phyloP scores from a whole-genome alignment of 1,140 invertebrate genomes.

The Neodiprion lecontei region DNA sequence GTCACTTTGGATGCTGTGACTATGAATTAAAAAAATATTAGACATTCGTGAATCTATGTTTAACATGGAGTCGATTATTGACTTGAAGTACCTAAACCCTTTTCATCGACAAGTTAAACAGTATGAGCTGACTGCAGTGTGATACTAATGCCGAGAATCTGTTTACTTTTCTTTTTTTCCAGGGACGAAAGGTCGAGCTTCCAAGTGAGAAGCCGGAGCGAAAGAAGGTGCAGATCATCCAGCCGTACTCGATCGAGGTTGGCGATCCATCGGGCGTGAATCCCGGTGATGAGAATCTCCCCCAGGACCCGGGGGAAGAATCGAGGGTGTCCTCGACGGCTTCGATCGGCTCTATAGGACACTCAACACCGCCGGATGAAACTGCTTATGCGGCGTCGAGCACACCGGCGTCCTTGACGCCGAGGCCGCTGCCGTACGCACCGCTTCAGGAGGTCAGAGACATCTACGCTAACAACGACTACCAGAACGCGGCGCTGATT shows the following conservation, averaged over 20 bases:
- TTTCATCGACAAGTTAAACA: too few species aligned
- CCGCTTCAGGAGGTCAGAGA: constrained; percentile 6
- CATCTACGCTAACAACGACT: constrained; percentile 1
- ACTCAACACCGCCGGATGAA: constrained; percentile 18
- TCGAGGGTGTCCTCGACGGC: background rate
- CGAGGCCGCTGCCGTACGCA: background rate
- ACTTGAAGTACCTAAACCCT: too few species aligned
- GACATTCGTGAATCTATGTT: too few species aligned
- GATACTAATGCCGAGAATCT: too few species aligned
- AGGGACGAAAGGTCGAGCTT: constrained; percentile 6
- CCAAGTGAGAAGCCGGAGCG: background rate
- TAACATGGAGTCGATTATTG: too few species aligned
- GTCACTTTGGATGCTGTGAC: too few species aligned
- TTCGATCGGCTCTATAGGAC: constrained; percentile 19
- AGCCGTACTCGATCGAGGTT: constrained; percentile 27
- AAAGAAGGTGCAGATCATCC: constrained; percentile 28
- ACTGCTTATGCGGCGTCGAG: constrained; percentile 22
- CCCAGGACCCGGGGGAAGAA: constrained; percentile 17
- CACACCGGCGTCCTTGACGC: background rate
- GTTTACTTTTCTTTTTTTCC: background rate
- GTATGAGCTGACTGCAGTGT: too few species aligned
- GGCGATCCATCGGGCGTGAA: constrained; percentile 18
- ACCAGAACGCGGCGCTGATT: constrained; percentile 1
- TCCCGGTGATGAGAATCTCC: constrained; percentile 17
- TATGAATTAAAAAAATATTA: too few species aligned